Conservation (phyloP, 2,797 vertebrate species). For the Gouania willdenowi region DNA sequence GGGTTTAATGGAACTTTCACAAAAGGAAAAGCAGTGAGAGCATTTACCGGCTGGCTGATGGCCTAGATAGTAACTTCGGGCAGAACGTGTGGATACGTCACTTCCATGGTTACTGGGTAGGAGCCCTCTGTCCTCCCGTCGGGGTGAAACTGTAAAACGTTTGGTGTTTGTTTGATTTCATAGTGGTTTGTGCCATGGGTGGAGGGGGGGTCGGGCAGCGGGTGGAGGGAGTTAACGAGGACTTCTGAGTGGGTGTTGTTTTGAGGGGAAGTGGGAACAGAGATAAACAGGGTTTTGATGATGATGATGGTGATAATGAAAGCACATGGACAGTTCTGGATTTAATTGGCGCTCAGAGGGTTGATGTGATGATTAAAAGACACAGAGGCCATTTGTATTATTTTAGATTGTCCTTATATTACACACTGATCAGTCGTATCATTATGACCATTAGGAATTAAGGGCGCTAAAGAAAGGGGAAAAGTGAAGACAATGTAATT, state of each 20-base stretch:
- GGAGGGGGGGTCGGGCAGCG: constrained; percentile 26
- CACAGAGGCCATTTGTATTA: too few relatives aligned
- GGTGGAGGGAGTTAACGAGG: constrained; percentile 53
- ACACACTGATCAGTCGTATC: too few relatives aligned
- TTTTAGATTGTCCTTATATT: too few relatives aligned
- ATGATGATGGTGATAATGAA: constrained; percentile 46
- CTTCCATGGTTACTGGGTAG: constrained; percentile 76
- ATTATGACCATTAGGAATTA: too few relatives aligned
- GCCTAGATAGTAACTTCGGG: constrained; percentile 80
- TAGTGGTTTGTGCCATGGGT: constrained; percentile 44
- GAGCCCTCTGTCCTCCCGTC: constrained; percentile 76
- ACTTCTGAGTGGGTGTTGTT: constrained; percentile 49
- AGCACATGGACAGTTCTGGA: constrained; percentile 35
- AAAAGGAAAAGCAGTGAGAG: constrained; percentile 58
- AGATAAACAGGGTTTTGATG: constrained; percentile 65
- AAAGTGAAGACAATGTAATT: too few relatives aligned
- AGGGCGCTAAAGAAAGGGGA: too few relatives aligned
- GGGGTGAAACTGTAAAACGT: constrained; percentile 79
- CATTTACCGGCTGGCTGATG: constrained; percentile 72
- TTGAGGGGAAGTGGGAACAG: constrained; percentile 55
- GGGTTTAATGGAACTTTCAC: constrained; percentile 44
- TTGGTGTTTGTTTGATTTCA: constrained; percentile 58
- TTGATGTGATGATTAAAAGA: too few relatives aligned
- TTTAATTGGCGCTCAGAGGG: too few relatives aligned
- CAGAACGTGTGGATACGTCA: constrained; percentile 78